Conservation (phyloP, 2,113 vertebrate species). For the Zosterops pallidus region DNA sequence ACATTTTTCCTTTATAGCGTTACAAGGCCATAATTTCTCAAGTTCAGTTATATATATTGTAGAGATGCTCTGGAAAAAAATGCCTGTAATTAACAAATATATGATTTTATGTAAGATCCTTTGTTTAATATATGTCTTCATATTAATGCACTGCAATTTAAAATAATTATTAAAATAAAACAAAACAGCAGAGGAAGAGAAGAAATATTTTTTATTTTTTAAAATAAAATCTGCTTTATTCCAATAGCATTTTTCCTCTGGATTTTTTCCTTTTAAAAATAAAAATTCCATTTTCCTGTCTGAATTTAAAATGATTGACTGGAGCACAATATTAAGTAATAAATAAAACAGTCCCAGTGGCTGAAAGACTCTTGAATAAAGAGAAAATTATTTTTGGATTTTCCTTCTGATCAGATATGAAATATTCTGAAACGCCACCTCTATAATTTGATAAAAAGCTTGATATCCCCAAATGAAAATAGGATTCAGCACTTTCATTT, state of each 20-base stretch:
- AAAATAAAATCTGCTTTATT: conserved; percentile 64
- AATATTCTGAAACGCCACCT: conserved; percentile 88
- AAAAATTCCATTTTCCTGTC: conserved; percentile 76
- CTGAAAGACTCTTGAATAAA: conserved; percentile 80
- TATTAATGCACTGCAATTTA: neutral
- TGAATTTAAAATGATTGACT: conserved; percentile 81
- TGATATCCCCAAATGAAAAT: conserved; percentile 90
- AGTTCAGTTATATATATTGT: conserved; percentile 1
- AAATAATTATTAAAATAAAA: conserved; percentile 25
- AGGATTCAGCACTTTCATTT: conserved; percentile 90
- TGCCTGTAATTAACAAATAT: conserved; percentile 37
- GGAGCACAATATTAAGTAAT: conserved; percentile 79
- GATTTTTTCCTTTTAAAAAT: conserved; percentile 69
- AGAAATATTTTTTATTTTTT: conserved; percentile 38
- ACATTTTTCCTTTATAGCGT: conserved; percentile 4
- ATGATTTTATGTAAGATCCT: neutral
- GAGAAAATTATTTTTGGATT: conserved; percentile 84
- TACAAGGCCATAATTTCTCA: conserved; percentile 39
- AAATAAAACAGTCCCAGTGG: conserved; percentile 76
- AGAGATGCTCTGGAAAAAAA: neutral
- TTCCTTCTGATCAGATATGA: conserved; percentile 88
- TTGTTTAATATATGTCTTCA: conserved; percentile 7
- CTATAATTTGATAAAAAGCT: conserved; percentile 93
- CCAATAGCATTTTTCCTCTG: conserved; percentile 57
- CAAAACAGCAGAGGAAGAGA: neutral